Base-by-base conservation (phyloP, 2,888 invertebrate species). In the Drosophila subquinaria region DNA sequence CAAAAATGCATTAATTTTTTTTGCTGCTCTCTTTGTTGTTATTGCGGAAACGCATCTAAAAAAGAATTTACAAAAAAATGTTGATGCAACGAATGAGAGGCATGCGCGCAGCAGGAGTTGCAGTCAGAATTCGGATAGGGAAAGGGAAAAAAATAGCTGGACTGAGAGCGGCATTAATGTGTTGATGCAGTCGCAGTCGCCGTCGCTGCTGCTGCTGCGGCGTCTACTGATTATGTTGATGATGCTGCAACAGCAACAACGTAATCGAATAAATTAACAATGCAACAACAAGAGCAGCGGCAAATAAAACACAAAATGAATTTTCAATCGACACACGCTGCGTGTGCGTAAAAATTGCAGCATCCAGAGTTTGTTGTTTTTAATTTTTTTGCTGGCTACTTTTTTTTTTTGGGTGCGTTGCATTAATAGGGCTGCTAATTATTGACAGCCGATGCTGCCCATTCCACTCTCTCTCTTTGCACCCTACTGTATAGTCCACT, bases 371-470 rank as follows among this genome's bases (percentile, higher is more conserved):
- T 17, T 53, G 30, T 30, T 30, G 40, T 13, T 40, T 45, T 67
- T 3, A 9, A 1, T 27, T 3, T 35, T 57, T 4, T 42, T 27
- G 27, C 27, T 27, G 27, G 23, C 23, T 38, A n/a, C n/a, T 27
- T 36, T 45, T 61, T 43, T 40, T 11, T 23, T 33, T 20, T 40
- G 33, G 48, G 27, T 35, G 38, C 23, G 51, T 33, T 45, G 63
- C 82, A 76, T 79, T 82, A 84, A 87, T 85, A 77, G 70, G 77
- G 76, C 82, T 88, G 87, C 86, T 87, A 89, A 87, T 87, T 89
- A 87, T 84, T 88, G 82, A 80, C 79, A 79, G 79, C 38, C 62
- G 48, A 23, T 40, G 15, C 38, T n/a, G 5, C 17, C 40, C 17
- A 57, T 23, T 15, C 43, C 57, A 15, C 36, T 38, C 13, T 4